These are phyloP conservation scores for Synodontis membranacea DNA, from an alignment of 2,113 vertebrate genomes.

Conservation along the genomic window DNA sequence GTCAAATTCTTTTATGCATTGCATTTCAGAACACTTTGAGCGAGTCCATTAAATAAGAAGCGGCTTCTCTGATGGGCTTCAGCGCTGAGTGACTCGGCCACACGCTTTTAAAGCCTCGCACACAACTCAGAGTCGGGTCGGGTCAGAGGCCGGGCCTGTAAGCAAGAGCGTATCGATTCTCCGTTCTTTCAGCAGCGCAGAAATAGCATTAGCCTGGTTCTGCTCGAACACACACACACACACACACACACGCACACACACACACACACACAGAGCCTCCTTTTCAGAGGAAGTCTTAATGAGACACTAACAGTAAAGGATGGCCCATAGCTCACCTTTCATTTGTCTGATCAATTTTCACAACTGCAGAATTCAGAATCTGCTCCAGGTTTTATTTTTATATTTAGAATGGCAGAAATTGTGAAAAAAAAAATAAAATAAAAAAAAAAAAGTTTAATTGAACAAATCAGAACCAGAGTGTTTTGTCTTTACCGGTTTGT, in stretches of 20 bases:
- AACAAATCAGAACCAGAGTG: neutral
- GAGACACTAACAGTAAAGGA: slow-evolving; percentile 34
- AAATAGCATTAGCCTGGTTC: slow-evolving; percentile 50
- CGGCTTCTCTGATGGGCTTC: neutral
- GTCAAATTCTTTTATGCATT: slow-evolving; percentile 12
- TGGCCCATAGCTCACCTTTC: neutral
- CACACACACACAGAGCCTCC: slow-evolving; percentile 21
- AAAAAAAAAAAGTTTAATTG: neutral
- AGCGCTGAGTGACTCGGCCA: neutral
- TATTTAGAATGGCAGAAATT: neutral
- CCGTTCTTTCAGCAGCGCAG: slow-evolving; percentile 28
- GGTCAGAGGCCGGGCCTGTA: slow-evolving; percentile 36
- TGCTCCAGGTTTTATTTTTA: slow-evolving; percentile 11
- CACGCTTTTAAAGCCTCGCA: slow-evolving; percentile 28
- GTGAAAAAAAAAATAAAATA: too few species aligned
- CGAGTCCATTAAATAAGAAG: slow-evolving; percentile 22
- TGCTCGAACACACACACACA: slow-evolving; percentile 39
- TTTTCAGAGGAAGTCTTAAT: slow-evolving; percentile 33
- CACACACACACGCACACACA: slow-evolving; percentile 21
- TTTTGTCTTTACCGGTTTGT: neutral
- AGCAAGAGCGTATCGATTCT: slow-evolving; percentile 51
- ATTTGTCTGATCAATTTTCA: slow-evolving; percentile 19
- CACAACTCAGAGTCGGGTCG: neutral
- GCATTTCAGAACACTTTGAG: neutral
- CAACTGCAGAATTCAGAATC: neutral